A percentile compares a stretch with the other conserved stretches of the same genome.
Evolutionary conservation across 2,888 invertebrate genomes (phyloP).

Genomic region (Epirrita christyi): DNA sequence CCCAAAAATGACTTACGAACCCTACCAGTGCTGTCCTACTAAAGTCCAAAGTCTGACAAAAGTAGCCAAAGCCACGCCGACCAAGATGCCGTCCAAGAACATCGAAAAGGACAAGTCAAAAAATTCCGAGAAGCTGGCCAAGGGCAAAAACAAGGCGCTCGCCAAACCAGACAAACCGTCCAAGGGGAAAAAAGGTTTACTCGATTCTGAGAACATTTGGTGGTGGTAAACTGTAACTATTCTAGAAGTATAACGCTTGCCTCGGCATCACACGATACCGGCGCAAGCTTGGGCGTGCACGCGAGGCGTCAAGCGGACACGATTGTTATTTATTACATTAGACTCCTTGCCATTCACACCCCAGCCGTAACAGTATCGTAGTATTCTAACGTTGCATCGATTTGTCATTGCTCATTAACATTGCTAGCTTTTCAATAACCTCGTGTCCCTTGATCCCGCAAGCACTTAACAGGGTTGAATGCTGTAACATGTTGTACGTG

Average conservation of each 20-base stretch:
- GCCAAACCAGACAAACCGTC: conserved; percentile 84
- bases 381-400: conserved; percentile 67
- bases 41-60: conserved; percentile 91
- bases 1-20: conserved; percentile 92
- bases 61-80: conserved; percentile 90
- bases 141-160: conserved; percentile 81
- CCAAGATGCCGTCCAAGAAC: conserved; percentile 85
- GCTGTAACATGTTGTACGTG: conserved; percentile 74
- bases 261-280: conserved; percentile 50
- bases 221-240: conserved; percentile 87
- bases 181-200: conserved; percentile 92
- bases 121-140: conserved; percentile 64
- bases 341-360: conserved; percentile 57
- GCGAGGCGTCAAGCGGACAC: conserved; percentile 77
- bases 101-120: conserved; percentile 74
- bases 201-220: conserved; percentile 93
- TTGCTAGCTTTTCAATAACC: conserved; percentile 71
- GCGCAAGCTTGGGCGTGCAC: conserved; percentile 65
- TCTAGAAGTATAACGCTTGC: conserved; percentile 35
- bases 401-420: conserved; percentile 68
- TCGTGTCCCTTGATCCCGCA: conserved; percentile 81
- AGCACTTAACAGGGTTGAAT: conserved; percentile 79
- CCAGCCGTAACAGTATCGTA: conserved; percentile 51
- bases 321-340: conserved; percentile 68
- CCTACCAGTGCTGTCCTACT: conserved; percentile 96